Evolutionary conservation across 2,113 vertebrate genomes (phyloP), one percentile per base, ranked within the genome.

Genomic region (Scartelaos histophorus): DNA sequence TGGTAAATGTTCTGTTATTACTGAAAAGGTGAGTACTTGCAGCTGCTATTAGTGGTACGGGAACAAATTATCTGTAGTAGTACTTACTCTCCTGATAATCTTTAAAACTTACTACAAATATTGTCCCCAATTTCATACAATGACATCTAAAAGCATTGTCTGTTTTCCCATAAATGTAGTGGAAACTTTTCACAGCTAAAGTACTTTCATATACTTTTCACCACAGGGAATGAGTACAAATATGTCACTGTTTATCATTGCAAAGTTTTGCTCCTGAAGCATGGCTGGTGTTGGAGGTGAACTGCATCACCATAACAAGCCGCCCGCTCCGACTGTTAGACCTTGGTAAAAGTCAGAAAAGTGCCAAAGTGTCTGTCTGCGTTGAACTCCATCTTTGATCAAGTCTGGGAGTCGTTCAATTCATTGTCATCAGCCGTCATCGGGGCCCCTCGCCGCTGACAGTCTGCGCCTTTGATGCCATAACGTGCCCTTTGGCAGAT

Each of bases 401-500:
- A 88, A 4, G 66, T 75, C 75, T 84, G 88, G 84, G 86, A 70
- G 79, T 83, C 82, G 74, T 83, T 92, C 84, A 88, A 78, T 75
- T 87, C 79, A 76, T 46, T 68, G 77, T 85, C 82, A 79, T 83
- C 82, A 77, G 76, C 80, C 86, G 85, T 89, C 82, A 80, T 69
- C 78, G 70, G 70, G 77, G 89, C 73, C 76, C 80, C 89, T 89
- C 86, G 81, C 89, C 75, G 78, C 85, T 85, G 88, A 88, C 84
- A 89, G 92, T 81, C 73, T 86, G 74, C 56, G 74, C 56, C 67
- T 94, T 93, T 93, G 88, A 93, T 92, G 89, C 92, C 80, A 82
- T 87, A 90, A 84, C 88, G 90, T 87, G 79, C 87, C 92, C 90
- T 89, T 79, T 89, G 90, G 91, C 88, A 85, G 91, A 89, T 87